Evolutionary conservation across 2,797 vertebrate species (phyloP).

Genomic region (Semaprochilodus insignis): DNA sequence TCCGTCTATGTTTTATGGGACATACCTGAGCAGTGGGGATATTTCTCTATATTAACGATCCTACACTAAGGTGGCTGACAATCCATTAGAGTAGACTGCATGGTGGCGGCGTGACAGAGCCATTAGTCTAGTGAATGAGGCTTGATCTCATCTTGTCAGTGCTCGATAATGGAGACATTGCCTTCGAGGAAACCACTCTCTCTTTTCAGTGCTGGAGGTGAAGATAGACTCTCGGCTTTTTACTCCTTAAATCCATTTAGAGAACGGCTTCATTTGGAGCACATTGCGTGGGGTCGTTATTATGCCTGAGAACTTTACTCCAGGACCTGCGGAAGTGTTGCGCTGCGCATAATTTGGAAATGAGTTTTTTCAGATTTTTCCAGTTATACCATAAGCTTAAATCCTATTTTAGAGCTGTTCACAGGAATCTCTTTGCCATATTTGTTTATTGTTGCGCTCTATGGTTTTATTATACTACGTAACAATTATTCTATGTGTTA

Average conservation of each 20-base stretch:
- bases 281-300: neutral
- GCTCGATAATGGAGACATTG: conserved; percentile 60
- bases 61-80: conserved; percentile 58
- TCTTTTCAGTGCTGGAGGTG: conserved; percentile 42
- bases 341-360: neutral
- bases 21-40: conserved; percentile 58
- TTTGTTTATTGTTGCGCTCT: no score
- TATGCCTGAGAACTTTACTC: neutral
- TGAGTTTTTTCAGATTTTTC: neutral
- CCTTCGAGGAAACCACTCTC: conserved; percentile 52
- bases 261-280: conserved; percentile 30
- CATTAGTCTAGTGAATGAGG: conserved; percentile 63
- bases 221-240: conserved; percentile 25
- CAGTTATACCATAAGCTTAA: neutral
- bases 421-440: no score
- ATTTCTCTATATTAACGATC: conserved; percentile 64
- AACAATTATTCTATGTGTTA: no score
- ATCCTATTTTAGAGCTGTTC: neutral
- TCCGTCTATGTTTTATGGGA: conserved; percentile 53
- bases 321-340: neutral
- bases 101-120: conserved; percentile 57
- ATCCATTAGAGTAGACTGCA: conserved; percentile 61
- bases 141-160: conserved; percentile 62
- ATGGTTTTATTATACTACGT: no score
- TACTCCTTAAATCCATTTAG: conserved; percentile 30